These are phyloP conservation scores for Epistrophe eligans DNA, from an alignment of 2,888 invertebrate genomes.

Conservation along the genomic window DNA sequence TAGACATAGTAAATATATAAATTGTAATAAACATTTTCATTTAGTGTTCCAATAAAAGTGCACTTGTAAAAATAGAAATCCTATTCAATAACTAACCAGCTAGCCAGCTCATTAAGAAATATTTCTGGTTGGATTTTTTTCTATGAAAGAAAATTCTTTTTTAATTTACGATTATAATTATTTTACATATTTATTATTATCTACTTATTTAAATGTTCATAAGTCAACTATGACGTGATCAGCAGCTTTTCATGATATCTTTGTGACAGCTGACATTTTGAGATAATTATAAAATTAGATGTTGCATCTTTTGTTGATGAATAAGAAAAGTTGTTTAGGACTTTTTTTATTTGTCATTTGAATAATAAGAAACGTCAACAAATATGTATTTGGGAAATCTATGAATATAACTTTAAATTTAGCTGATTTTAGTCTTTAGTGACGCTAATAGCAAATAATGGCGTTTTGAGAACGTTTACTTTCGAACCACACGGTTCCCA, in stretches of 20 bases:
- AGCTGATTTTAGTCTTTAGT: not conserved
- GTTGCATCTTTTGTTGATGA: conserved; percentile 11
- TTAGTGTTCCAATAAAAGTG: conserved; percentile 28
- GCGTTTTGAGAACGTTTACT: not conserved
- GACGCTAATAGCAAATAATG: not conserved
- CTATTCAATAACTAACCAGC: not conserved
- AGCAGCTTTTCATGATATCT: conserved; percentile 8
- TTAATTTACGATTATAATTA: not conserved
- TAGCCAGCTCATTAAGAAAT: conserved; percentile 23
- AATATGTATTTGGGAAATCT: not conserved
- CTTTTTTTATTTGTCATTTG: not conserved
- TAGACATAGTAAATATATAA: not conserved
- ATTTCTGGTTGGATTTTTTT: conserved; percentile 4
- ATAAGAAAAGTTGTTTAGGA: not conserved
- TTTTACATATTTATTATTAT: not conserved
- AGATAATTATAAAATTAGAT: conserved; percentile 28
- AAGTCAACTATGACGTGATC: conserved; percentile 26
- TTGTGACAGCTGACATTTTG: conserved; percentile 38
- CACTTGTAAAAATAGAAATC: conserved; percentile 2
- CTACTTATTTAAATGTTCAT: not conserved
- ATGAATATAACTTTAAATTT: conserved; percentile 18
- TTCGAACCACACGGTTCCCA: too few species aligned
- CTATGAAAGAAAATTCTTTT: conserved; percentile 18
- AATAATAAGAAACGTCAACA: not conserved
- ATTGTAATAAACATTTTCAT: conserved; percentile 31